Conservation (phyloP, 2,113 vertebrate species). For the Bettongia penicillata region DNA sequence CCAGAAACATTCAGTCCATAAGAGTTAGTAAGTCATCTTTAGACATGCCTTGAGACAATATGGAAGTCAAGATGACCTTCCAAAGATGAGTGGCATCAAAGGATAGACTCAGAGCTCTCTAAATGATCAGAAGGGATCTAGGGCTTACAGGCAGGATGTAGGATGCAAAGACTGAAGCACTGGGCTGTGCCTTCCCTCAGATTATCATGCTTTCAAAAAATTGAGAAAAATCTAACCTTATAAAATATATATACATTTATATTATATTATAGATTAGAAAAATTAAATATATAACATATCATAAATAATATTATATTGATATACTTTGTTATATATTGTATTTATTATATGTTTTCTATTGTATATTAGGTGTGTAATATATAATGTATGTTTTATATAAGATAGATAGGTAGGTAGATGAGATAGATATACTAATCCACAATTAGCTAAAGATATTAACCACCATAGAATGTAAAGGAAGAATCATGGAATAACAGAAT, state of each 20-base stretch:
- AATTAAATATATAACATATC: too few relatives aligned
- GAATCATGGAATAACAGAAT: not conserved
- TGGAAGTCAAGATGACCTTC: not conserved
- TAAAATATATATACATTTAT: too few relatives aligned
- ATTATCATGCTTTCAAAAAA: not conserved
- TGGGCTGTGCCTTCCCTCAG: not conserved
- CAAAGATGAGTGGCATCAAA: not conserved
- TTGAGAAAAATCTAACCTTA: too few relatives aligned
- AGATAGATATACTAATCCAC: not conserved
- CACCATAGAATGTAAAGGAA: not conserved
- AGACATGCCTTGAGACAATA: not conserved
- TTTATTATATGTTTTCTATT: too few relatives aligned
- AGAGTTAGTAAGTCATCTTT: not conserved
- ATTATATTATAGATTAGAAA: too few relatives aligned
- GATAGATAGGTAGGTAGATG: too few relatives aligned
- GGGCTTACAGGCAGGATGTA: not conserved
- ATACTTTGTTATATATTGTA: too few relatives aligned
- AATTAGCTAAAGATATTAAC: not conserved
- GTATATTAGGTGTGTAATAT: too few relatives aligned
- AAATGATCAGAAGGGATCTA: not conserved
- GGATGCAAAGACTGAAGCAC: not conserved
- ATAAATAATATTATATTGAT: too few relatives aligned
- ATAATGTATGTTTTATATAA: too few relatives aligned
- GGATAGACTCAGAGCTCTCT: not conserved
- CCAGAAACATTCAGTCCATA: not conserved